Evolutionary conservation across 2,888 invertebrate genomes (phyloP).

Genomic region (Netelia virgata): DNA sequence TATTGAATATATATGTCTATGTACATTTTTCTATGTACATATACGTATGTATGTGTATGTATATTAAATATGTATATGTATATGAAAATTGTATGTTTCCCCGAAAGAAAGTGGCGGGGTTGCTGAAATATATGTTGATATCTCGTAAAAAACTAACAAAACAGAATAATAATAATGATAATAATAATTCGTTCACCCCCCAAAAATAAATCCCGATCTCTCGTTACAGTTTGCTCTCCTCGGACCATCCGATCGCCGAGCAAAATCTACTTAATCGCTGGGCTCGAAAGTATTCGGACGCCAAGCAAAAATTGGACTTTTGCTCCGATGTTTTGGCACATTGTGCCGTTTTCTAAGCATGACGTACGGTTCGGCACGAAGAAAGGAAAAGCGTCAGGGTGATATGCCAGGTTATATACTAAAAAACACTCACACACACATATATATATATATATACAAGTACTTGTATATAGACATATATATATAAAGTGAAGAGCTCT

Average conservation of each 20-base stretch:
- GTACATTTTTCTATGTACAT: conserved; percentile 27
- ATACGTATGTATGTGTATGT: conserved; percentile 50
- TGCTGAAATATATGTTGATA: conserved; percentile 68
- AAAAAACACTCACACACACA: background rate
- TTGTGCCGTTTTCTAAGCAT: conserved; percentile 35
- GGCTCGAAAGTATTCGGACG: too few species aligned
- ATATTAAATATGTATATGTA: conserved; percentile 61
- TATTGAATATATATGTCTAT: conserved; percentile 55
- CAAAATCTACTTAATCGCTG: background rate
- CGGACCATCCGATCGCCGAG: too few species aligned
- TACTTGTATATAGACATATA: too few species aligned
- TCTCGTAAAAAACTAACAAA: conserved; percentile 56
- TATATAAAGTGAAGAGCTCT: conserved; percentile 50
- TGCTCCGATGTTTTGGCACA: conserved; percentile 53
- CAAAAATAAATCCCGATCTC: background rate
- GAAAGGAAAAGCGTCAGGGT: conserved; percentile 36
- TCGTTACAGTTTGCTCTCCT: background rate
- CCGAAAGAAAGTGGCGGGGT: conserved; percentile 37
- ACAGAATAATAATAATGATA: background rate
- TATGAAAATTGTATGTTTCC: conserved; percentile 64
- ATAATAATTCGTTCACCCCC: background rate
- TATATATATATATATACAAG: conserved; percentile 28
- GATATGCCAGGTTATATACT: conserved; percentile 34
- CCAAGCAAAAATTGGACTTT: too few species aligned
- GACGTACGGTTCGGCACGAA: conserved; percentile 29